Evolutionary conservation across 2,797 vertebrate genomes (phyloP).

Genomic region (Champsocephalus gunnari): DNA sequence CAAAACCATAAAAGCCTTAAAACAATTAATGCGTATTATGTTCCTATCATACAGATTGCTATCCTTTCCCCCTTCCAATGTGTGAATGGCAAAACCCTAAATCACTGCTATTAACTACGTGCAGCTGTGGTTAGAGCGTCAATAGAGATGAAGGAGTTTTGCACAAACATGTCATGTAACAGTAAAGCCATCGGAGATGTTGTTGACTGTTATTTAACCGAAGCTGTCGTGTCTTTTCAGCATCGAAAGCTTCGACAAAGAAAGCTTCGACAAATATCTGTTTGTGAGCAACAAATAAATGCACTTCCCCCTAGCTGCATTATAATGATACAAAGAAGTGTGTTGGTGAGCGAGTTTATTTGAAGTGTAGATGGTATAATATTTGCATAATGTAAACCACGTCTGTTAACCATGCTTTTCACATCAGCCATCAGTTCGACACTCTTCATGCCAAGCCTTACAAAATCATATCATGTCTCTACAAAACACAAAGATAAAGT

Average conservation of each 20-base stretch:
- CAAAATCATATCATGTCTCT: background rate
- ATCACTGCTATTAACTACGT: slow-evolving; percentile 29
- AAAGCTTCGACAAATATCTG: background rate
- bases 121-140: background rate
- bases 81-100: slow-evolving; percentile 30
- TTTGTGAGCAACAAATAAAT: slow-evolving; percentile 1
- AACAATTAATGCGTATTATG: slow-evolving; percentile 30
- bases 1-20: slow-evolving; percentile 27
- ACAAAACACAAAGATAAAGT: slow-evolving; percentile 17
- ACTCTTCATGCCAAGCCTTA: background rate
- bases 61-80: background rate
- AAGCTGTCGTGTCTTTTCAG: background rate
- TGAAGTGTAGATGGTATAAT: slow-evolving; percentile 1
- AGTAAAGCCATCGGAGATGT: background rate
- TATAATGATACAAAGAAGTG: background rate
- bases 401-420: background rate
- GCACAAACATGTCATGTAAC: slow-evolving; percentile 15
- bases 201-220: background rate
- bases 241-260: background rate
- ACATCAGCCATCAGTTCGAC: background rate
- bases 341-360: background rate
- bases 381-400: background rate
- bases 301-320: background rate
- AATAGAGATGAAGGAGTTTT: slow-evolving; percentile 3
- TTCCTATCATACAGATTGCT: slow-evolving; percentile 20